Conservation (phyloP, 2,113 vertebrate species). For the Proterorhinus semilunaris region DNA sequence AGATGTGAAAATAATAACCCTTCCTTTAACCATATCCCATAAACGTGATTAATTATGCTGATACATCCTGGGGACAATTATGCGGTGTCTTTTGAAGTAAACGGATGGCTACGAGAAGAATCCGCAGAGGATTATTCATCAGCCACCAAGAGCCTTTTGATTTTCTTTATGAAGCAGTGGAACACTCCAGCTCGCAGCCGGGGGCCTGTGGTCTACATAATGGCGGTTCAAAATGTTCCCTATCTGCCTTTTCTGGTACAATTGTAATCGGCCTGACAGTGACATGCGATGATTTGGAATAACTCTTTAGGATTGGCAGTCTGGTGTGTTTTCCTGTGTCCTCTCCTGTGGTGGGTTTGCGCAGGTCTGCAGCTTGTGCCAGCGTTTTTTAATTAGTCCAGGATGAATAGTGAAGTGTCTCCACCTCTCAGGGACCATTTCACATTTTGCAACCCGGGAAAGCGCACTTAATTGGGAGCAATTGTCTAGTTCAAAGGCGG, state of each 20-base stretch:
- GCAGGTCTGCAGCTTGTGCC: conserved; percentile 14
- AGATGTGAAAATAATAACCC: neutral
- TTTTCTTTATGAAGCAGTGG: conserved; percentile 14
- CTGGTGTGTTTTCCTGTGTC: conserved; percentile 20
- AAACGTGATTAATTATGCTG: conserved; percentile 12
- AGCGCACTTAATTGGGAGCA: conserved; percentile 29
- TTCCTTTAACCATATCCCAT: neutral
- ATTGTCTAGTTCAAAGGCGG: conserved; percentile 2
- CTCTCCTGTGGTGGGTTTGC: neutral
- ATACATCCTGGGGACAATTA: conserved; percentile 2
- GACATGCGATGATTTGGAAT: conserved; percentile 11
- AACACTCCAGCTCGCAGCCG: conserved; percentile 13
- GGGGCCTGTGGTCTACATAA: conserved; percentile 11
- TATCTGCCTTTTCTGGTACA: conserved; percentile 1
- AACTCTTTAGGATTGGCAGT: conserved; percentile 14
- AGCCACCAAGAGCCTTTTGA: conserved; percentile 4
- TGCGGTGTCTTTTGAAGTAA: conserved; percentile 15
- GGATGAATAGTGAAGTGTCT: conserved; percentile 18
- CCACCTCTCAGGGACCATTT: conserved; percentile 27
- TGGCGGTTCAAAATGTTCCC: conserved; percentile 22
- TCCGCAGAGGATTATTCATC: conserved; percentile 6
- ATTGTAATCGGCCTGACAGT: conserved; percentile 9
- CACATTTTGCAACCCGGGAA: conserved; percentile 27
- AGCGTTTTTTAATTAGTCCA: conserved; percentile 35
- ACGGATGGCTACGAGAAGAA: conserved; percentile 6